These are phyloP conservation scores for Brachionus koreanus DNA, from an alignment of 1,140 invertebrate species.

Conservation along the genomic window DNA sequence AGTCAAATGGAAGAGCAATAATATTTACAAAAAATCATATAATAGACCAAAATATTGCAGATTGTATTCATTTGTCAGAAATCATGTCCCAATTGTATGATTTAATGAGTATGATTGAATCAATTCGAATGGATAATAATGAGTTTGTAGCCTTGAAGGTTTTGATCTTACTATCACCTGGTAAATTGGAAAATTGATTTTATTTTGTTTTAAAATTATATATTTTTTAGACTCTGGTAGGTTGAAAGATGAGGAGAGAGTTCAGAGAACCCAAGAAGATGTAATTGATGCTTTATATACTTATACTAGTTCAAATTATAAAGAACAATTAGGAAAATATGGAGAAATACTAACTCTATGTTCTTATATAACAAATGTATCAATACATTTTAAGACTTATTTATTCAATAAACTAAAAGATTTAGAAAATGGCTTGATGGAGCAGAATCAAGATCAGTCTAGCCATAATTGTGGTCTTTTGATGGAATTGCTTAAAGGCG, in stretches of 20 bases:
- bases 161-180: slow-evolving; percentile 83
- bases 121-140: slow-evolving; percentile 88
- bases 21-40: slow-evolving; percentile 61
- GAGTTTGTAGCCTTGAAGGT: slow-evolving; percentile 94
- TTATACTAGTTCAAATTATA: slow-evolving; percentile 84
- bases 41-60: slow-evolving; percentile 68
- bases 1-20: slow-evolving; percentile 69
- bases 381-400: slow-evolving; percentile 85
- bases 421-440: slow-evolving; percentile 67
- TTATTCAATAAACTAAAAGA: slow-evolving; percentile 45
- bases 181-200: slow-evolving; percentile 59
- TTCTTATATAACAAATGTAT: slow-evolving; percentile 82
- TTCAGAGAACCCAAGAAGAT: slow-evolving; percentile 84
- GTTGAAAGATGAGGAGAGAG: slow-evolving; percentile 81
- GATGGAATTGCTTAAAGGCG: slow-evolving; percentile 80
- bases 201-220: background rate
- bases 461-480: slow-evolving; percentile 73
- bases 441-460: slow-evolving; percentile 66
- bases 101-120: slow-evolving; percentile 86
- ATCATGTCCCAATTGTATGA: slow-evolving; percentile 63
- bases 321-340: slow-evolving; percentile 85
- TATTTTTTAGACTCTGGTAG: slow-evolving; percentile 73
- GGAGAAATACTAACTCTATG: slow-evolving; percentile 85
- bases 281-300: slow-evolving; percentile 83
- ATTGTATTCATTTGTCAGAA: slow-evolving; percentile 50